phyloP scores from a whole-genome alignment of 2,888 invertebrate species.

The Chymomyza caudatula region DNA sequence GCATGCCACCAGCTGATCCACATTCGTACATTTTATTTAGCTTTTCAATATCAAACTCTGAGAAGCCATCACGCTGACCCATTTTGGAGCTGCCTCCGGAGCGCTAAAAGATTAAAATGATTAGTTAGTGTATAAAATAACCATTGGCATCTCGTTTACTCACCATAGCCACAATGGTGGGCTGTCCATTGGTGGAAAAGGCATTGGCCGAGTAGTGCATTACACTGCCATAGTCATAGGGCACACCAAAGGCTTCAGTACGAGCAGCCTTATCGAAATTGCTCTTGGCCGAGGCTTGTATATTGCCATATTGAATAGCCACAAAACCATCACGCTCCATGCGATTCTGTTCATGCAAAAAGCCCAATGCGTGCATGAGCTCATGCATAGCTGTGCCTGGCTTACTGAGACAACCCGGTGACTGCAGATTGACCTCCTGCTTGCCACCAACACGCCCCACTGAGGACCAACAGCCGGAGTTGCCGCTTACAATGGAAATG shows the following conservation, averaged over 20 bases:
- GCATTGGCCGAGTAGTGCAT: slow-evolving; percentile 91
- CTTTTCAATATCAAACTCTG: slow-evolving; percentile 85
- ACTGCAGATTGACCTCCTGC: slow-evolving; percentile 85
- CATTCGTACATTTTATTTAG: slow-evolving; percentile 88
- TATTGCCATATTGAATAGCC: slow-evolving; percentile 83
- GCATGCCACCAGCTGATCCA: slow-evolving; percentile 21
- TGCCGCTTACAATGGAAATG: slow-evolving; percentile 83
- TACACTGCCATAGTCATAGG: slow-evolving; percentile 88
- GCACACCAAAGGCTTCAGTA: slow-evolving; percentile 83
- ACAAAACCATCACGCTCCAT: slow-evolving; percentile 86
- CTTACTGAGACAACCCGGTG: slow-evolving; percentile 85
- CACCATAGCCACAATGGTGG: slow-evolving; percentile 86
- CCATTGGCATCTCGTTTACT: slow-evolving; percentile 18
- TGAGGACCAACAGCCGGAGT: slow-evolving; percentile 89
- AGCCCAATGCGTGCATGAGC: slow-evolving; percentile 87
- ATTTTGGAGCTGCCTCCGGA: slow-evolving; percentile 78
- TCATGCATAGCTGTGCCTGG: slow-evolving; percentile 88
- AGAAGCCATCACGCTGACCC: slow-evolving; percentile 87
- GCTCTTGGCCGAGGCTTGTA: slow-evolving; percentile 81
- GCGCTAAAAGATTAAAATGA: slow-evolving; percentile 40
- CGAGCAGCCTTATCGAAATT: slow-evolving; percentile 85
- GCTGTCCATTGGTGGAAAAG: slow-evolving; percentile 85
- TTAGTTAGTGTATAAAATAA: not conserved
- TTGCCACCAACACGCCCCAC: slow-evolving; percentile 84
- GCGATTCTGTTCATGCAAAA: slow-evolving; percentile 90